These are phyloP conservation scores for Sitodiplosis mosellana DNA, from an alignment of 1,140 invertebrate species.

Conservation along the genomic window DNA sequence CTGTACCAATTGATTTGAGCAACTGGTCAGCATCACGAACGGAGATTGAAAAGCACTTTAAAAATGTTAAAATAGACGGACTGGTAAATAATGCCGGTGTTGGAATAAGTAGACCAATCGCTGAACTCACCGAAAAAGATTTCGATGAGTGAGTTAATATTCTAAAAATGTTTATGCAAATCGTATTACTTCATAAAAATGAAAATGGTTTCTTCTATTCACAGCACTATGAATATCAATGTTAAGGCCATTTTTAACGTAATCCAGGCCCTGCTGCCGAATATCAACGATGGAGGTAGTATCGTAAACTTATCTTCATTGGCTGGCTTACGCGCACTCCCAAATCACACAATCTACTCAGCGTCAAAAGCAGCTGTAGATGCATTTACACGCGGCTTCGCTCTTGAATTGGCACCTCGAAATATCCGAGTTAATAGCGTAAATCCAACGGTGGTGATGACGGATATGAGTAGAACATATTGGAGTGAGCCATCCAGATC, in stretches of 20 bases:
- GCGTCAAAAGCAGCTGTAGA: too few relatives aligned
- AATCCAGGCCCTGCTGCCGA: slow-evolving; percentile 52
- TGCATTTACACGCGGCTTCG: slow-evolving; percentile 54
- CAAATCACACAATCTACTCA: slow-evolving; percentile 59
- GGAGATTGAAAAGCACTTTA: too few relatives aligned
- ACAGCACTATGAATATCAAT: slow-evolving; percentile 63
- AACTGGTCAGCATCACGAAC: too few relatives aligned
- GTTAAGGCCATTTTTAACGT: slow-evolving; percentile 71
- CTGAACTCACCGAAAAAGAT: slow-evolving; percentile 40
- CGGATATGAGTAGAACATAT: slow-evolving; percentile 63
- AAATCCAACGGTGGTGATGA: slow-evolving; percentile 81
- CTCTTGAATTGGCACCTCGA: slow-evolving; percentile 65
- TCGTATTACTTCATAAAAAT: neutral
- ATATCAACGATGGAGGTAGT: slow-evolving; percentile 46
- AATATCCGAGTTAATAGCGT: slow-evolving; percentile 78
- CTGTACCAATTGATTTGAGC: too few relatives aligned
- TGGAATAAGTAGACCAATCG: slow-evolving; percentile 37
- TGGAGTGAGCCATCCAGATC: slow-evolving; percentile 69
- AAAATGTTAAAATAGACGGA: too few relatives aligned
- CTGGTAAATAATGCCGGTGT: slow-evolving; percentile 75
- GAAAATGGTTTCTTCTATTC: too few relatives aligned
- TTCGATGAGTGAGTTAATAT: slow-evolving; percentile 43
- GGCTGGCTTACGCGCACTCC: slow-evolving; percentile 45
- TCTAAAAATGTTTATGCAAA: neutral
- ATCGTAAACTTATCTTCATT: slow-evolving; percentile 86